phyloP scores from a whole-genome alignment of 2,797 vertebrate genomes.

The Strix occidentalis region DNA sequence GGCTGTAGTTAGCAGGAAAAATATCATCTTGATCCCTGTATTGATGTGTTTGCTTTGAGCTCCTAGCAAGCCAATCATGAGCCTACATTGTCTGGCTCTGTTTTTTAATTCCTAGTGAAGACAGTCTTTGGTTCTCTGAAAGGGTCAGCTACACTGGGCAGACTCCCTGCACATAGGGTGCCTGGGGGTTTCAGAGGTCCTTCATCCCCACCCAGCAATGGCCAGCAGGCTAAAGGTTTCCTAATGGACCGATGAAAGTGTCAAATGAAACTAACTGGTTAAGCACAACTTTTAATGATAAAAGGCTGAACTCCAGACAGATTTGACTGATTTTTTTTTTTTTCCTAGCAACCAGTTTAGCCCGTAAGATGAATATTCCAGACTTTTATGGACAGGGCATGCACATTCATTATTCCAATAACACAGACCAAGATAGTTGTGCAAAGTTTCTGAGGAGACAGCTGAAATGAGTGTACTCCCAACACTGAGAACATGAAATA shows the following conservation, averaged over 20 bases:
- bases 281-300: background rate
- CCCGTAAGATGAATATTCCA: background rate
- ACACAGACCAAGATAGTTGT: background rate
- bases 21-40: background rate
- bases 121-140: background rate
- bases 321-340: background rate
- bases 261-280: background rate
- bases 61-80: background rate
- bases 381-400: background rate
- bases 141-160: background rate
- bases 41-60: background rate
- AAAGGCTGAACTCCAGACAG: background rate
- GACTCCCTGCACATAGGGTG: fast-evolving
- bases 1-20: background rate
- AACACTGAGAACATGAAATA: background rate
- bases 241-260: background rate
- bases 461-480: background rate
- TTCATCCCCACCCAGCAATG: background rate
- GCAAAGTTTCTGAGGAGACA: background rate
- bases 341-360: background rate
- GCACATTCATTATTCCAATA: background rate
- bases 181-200: background rate
- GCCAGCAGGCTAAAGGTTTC: background rate
- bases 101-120: background rate
- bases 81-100: background rate